Evolutionary conservation across 2,888 invertebrate species (phyloP).

Genomic region (Morpho helenor): DNA sequence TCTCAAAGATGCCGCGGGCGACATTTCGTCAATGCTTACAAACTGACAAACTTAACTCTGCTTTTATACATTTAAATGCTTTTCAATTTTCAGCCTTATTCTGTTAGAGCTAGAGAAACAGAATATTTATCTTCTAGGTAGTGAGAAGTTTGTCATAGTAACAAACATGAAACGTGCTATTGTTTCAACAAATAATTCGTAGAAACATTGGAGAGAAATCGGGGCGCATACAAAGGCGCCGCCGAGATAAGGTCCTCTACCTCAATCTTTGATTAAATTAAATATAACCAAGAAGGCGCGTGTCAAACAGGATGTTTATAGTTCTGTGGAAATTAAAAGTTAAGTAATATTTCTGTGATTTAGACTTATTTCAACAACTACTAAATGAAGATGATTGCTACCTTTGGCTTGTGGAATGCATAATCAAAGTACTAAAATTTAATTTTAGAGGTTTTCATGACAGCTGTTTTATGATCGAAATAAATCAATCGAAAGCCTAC

Average conservation of each 20-base stretch:
- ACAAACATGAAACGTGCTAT: conserved; percentile 63
- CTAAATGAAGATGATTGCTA: too few relatives aligned
- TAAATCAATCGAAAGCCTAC: too few relatives aligned
- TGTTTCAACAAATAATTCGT: conserved; percentile 75
- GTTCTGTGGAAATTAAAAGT: not conserved
- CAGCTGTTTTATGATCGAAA: too few relatives aligned
- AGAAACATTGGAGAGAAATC: conserved; percentile 69
- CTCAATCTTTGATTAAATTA: conserved; percentile 23
- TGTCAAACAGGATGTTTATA: not conserved
- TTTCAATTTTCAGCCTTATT: conserved; percentile 36
- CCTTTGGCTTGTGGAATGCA: too few relatives aligned
- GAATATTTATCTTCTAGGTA: conserved; percentile 12
- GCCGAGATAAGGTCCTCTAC: conserved; percentile 48
- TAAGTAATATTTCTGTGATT: not conserved
- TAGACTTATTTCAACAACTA: too few relatives aligned
- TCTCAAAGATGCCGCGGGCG: conserved; percentile 67
- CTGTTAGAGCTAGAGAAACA: conserved; percentile 24
- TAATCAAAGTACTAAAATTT: too few relatives aligned
- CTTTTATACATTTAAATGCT: conserved; percentile 7
- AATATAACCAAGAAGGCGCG: conserved; percentile 7
- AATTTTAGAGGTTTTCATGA: too few relatives aligned
- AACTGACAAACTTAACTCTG: conserved; percentile 37
- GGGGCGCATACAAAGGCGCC: conserved; percentile 55
- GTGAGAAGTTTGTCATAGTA: conserved; percentile 39
- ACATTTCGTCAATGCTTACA: conserved; percentile 62